Conservation (phyloP, 2,113 vertebrate species). For the Neofelis nebulosa region DNA sequence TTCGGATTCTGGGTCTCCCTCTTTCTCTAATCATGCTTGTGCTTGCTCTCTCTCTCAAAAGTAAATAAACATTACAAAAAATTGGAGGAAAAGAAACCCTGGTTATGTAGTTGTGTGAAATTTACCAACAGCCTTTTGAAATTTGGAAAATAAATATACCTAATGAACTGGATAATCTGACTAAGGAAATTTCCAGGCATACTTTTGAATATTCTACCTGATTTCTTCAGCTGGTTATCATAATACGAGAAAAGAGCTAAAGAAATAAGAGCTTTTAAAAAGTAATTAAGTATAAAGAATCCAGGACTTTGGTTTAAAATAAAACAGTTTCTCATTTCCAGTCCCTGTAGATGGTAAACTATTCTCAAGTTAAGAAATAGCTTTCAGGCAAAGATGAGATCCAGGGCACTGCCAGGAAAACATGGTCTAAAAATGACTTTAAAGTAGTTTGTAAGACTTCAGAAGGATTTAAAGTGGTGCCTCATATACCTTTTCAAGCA, state of each 20-base stretch:
- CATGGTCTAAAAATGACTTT: slow-evolving; percentile 55
- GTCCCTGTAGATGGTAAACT: slow-evolving; percentile 68
- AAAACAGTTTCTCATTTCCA: slow-evolving; percentile 58
- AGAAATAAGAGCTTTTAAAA: slow-evolving; percentile 51
- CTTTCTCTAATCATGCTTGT: too few relatives aligned
- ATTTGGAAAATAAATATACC: not conserved
- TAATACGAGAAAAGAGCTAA: slow-evolving; percentile 57
- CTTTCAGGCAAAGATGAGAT: slow-evolving; percentile 67
- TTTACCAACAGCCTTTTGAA: not conserved
- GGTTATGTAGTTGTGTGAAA: not conserved
- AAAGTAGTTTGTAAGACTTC: slow-evolving; percentile 30
- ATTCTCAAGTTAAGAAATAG: slow-evolving; percentile 69
- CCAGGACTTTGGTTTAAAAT: slow-evolving; percentile 52
- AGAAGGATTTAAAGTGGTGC: slow-evolving; percentile 5
- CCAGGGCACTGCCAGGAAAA: slow-evolving; percentile 60
- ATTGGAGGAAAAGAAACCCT: not conserved
- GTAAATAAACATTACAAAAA: not conserved
- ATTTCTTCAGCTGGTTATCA: slow-evolving; percentile 36
- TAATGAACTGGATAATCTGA: not conserved
- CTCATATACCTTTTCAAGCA: slow-evolving; percentile 12
- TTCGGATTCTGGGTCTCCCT: too few relatives aligned
- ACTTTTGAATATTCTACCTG: not conserved
- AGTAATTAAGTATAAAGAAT: slow-evolving; percentile 61
- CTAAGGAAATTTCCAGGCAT: slow-evolving; percentile 13
- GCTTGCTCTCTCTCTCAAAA: too few relatives aligned